Conservation (phyloP, 2,888 invertebrate species). For the Tortricodes alternella region DNA sequence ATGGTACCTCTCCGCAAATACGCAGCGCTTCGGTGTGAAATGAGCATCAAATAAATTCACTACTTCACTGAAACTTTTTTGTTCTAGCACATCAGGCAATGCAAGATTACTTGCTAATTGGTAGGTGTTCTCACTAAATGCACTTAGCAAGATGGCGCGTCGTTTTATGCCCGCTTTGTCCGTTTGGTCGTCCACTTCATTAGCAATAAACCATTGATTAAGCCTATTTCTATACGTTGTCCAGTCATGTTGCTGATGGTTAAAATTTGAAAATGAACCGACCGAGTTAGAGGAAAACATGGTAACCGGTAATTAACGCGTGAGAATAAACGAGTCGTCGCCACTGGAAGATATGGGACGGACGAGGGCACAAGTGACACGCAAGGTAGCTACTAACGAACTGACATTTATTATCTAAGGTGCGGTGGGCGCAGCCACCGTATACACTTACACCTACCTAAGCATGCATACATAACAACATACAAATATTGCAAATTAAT, state of each 20-base stretch:
- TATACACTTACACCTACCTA: too few relatives aligned
- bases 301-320: too few relatives aligned
- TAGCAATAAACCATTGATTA: neutral
- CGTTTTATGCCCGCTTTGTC: slow-evolving; percentile 1
- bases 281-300: too few relatives aligned
- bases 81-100: neutral
- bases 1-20: slow-evolving; percentile 5
- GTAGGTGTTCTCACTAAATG: neutral
- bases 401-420: too few relatives aligned
- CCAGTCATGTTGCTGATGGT: neutral
- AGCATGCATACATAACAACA: too few relatives aligned
- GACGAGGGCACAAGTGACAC: too few relatives aligned
- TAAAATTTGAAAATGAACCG: neutral
- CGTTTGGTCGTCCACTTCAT: neutral
- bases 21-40: slow-evolving; percentile 23
- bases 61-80: neutral
- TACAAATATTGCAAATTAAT: too few relatives aligned
- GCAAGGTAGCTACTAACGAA: too few relatives aligned
- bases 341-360: too few relatives aligned
- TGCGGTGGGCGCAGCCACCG: too few relatives aligned
- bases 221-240: neutral
- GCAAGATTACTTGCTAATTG: slow-evolving; percentile 18
- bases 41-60: neutral
- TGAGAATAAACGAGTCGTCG: too few relatives aligned
- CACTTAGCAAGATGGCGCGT: slow-evolving; percentile 1